Base-by-base conservation (phyloP, 2,797 vertebrate genomes). In the Syngnathus rostellatus region DNA sequence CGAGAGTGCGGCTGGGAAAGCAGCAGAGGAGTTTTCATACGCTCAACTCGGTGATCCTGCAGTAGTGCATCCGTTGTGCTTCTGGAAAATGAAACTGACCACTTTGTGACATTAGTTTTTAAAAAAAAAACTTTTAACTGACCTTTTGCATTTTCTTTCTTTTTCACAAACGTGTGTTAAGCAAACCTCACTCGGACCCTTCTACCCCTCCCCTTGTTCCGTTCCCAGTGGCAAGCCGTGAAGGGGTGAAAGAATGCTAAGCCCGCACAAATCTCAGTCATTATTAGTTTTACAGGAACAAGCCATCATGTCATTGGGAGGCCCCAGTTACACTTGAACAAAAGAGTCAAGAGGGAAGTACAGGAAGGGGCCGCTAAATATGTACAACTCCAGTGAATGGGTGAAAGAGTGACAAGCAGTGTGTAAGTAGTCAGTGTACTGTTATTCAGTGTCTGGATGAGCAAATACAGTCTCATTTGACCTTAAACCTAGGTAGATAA, bases 221-320 rank as follows among this genome's bases (percentile, higher is more conserved):
- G 64, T 66, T 80, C 73, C 71, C 74, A 64, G 50, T 77, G 76
- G 81, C 73, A 75, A 78, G 69, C 75, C 39, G 79, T 80, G 80
- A 88, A 82, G 81, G 78, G 76, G 67, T 59, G 71, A 87, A 89
- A 84, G 88, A 90, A 90, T 89, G 86, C 86, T 83, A 87, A 87
- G 83, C 80, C 85, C 1, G 79, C 82, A 85, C 83, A 87, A 87
- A 85, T 85, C 83, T 86, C 81, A 68, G 80, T 81, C 85, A 83
- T 84, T 85, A 87, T 86, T 86, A 75, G 82, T 89, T 90, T 89
- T 88, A 87, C 86, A 85, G 83, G 79, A 89, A 73, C 80, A 41
- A 78, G 75, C 78, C 79, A 31, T 83, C 69, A 71, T 86, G 83
- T 85, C 83, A 80, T 83, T 70, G 80, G 75, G 82, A 83, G 88